Conservation (phyloP, 2,888 invertebrate species). For the Idaea dimidiata region DNA sequence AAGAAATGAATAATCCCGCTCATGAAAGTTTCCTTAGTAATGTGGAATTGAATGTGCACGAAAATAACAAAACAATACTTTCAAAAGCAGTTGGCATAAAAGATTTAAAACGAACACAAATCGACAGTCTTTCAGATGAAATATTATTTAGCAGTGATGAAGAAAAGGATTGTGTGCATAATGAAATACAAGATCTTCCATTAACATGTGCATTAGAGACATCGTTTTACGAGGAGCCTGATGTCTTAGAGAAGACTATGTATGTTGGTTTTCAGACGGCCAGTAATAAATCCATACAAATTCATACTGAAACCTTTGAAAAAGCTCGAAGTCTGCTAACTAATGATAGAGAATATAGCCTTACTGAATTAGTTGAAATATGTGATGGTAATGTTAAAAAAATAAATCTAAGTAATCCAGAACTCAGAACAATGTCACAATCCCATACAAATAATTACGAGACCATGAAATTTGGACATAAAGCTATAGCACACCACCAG, state of each 20-base stretch:
- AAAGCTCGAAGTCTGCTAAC: constrained; percentile 56
- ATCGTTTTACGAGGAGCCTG: constrained; percentile 46
- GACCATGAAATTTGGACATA: too few species aligned
- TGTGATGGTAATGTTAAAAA: constrained; percentile 28
- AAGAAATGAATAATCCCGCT: background rate
- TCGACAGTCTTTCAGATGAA: constrained; percentile 49
- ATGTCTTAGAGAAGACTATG: constrained; percentile 56
- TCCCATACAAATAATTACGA: constrained; percentile 6
- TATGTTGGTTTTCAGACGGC: constrained; percentile 72
- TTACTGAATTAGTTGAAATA: constrained; percentile 46
- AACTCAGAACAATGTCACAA: background rate
- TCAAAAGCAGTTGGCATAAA: background rate
- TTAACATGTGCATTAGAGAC: constrained; percentile 60
- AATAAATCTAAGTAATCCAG: background rate
- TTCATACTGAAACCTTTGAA: constrained; percentile 51
- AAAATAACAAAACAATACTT: background rate
- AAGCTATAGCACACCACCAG: constrained; percentile 1
- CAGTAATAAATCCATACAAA: constrained; percentile 64
- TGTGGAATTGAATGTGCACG: background rate
- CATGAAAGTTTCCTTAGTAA: background rate
- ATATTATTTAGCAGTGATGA: constrained; percentile 71
- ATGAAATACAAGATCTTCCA: constrained; percentile 49
- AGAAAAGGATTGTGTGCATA: constrained; percentile 46
- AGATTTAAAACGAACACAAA: constrained; percentile 16
- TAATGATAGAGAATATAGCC: constrained; percentile 35